Percentiles rank a stretch among this genome's conserved stretches.
phyloP scores from a whole-genome alignment of 2,888 invertebrate species.

The Chironomus tentans region DNA sequence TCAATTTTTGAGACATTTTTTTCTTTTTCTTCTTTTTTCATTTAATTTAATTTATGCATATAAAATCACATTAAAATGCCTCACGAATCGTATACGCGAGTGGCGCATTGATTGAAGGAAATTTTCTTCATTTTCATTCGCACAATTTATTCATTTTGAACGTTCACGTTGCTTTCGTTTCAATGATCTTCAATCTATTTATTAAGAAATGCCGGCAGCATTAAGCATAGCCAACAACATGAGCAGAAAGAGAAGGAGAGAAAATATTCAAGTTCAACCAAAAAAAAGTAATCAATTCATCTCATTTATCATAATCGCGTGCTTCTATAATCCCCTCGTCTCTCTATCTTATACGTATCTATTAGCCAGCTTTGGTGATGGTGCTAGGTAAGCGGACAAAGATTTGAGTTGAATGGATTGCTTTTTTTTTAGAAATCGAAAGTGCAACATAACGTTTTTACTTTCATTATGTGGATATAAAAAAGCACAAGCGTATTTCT shows the following conservation, averaged over 20 bases:
- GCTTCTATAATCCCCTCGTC: background rate
- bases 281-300: slow-evolving; percentile 8
- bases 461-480: background rate
- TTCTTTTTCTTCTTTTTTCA: background rate
- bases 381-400: background rate
- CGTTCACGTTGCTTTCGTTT: background rate
- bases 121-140: background rate
- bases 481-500: background rate
- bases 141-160: background rate
- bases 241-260: too few relatives aligned
- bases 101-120: background rate
- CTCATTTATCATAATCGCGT: slow-evolving; percentile 10
- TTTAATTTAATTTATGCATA: slow-evolving; percentile 5
- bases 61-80: background rate
- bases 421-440: background rate
- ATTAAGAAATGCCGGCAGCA: slow-evolving; percentile 4
- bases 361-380: too few relatives aligned
- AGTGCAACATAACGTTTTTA: background rate
- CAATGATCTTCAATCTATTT: background rate
- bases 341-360: background rate
- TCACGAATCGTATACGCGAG: background rate
- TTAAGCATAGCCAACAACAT: background rate
- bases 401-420: background rate
- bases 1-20: background rate
- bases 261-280: background rate